Evolutionary conservation across 2,888 invertebrate genomes (phyloP).

Genomic region (Caenorhabditis afra): DNA sequence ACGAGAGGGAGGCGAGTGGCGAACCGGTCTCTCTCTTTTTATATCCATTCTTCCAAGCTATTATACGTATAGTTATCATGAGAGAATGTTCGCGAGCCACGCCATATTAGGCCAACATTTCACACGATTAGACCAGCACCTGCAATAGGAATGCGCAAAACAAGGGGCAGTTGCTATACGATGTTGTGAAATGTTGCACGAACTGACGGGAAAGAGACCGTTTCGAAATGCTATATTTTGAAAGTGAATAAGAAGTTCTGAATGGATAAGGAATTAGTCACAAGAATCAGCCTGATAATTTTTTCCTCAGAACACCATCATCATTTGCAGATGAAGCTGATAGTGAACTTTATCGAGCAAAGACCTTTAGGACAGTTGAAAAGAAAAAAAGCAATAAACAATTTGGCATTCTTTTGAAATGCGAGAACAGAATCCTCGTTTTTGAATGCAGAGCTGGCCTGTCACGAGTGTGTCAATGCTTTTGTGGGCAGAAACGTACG

Average conservation of each 20-base stretch:
- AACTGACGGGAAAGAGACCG: slow-evolving; percentile 14
- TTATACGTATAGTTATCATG: slow-evolving; percentile 7
- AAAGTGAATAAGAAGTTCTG: no score
- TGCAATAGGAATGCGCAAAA: slow-evolving; percentile 8
- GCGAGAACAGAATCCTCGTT: neutral
- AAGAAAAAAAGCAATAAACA: neutral
- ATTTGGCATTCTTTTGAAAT: slow-evolving; percentile 11
- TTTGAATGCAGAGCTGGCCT: slow-evolving; percentile 9
- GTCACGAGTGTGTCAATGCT: slow-evolving; percentile 19
- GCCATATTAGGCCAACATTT: slow-evolving; percentile 20
- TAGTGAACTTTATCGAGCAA: no score
- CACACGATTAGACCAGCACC: neutral
- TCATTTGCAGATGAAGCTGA: no score
- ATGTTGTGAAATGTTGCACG: slow-evolving; percentile 47
- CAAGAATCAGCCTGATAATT: no score
- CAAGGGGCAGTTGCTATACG: no score
- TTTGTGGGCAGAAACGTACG: neutral
- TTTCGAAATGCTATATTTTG: no score
- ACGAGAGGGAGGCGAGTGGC: neutral
- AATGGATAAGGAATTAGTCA: no score
- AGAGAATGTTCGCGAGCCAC: neutral
- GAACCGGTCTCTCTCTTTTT: slow-evolving; percentile 19
- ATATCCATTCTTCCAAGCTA: neutral
- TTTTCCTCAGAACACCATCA: no score
- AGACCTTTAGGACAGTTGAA: no score